A percentile compares a stretch with the other conserved stretches of the same genome.
phyloP scores from a whole-genome alignment of 1,140 invertebrate species.

The Tenebrio molitor region DNA sequence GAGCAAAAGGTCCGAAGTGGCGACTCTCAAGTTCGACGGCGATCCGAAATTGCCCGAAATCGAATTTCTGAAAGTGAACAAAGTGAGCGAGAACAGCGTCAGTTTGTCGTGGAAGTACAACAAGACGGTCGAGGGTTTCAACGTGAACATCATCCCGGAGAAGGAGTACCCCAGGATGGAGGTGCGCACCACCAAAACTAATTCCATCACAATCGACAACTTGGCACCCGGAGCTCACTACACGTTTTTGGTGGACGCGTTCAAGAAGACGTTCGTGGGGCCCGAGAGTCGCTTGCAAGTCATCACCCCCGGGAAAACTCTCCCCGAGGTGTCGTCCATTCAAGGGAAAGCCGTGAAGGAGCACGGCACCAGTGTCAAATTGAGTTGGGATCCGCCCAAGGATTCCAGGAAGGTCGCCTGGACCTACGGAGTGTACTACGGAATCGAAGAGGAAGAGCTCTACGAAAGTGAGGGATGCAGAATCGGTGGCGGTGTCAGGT shows the following conservation, averaged over 20 bases:
- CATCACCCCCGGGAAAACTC: constrained; percentile 70
- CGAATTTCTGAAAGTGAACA: constrained; percentile 69
- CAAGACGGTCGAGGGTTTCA: constrained; percentile 36
- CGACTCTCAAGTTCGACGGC: constrained; percentile 73
- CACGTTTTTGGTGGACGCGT: constrained; percentile 68
- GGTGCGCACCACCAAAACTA: constrained; percentile 63
- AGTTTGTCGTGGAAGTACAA: constrained; percentile 73
- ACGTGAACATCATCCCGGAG: not conserved
- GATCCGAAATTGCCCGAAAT: constrained; percentile 74
- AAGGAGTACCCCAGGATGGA: constrained; percentile 39
- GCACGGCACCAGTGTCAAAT: constrained; percentile 73
- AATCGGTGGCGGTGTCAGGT: too few relatives aligned
- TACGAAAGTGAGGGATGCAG: constrained; percentile 67
- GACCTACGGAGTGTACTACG: constrained; percentile 78
- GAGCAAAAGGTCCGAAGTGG: constrained; percentile 72
- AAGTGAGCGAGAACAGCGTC: constrained; percentile 69
- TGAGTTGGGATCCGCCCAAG: constrained; percentile 75
- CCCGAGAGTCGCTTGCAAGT: constrained; percentile 68
- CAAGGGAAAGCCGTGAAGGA: constrained; percentile 70
- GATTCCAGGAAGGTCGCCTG: constrained; percentile 70
- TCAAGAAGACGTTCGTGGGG: constrained; percentile 73
- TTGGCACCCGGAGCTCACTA: constrained; percentile 70
- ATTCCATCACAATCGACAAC: constrained; percentile 69
- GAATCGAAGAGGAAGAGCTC: constrained; percentile 67
- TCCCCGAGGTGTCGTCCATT: constrained; percentile 69